Conservation (phyloP, 1,140 invertebrate genomes). For the Monomorium pharaonis region DNA sequence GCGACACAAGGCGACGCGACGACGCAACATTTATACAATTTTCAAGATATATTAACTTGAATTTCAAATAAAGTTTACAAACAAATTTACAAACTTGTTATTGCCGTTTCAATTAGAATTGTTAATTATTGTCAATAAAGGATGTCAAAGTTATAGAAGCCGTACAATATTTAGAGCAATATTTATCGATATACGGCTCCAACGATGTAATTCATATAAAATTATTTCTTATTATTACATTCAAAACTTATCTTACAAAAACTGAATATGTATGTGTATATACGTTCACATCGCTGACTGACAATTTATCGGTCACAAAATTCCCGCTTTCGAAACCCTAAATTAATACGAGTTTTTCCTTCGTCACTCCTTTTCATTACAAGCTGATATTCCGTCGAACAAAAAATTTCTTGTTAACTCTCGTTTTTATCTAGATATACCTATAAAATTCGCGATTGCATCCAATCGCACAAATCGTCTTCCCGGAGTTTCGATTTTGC, state of each 20-base stretch:
- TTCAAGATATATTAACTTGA: not conserved
- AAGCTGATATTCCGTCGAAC: not conserved
- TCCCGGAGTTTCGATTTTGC: slow-evolving; percentile 41
- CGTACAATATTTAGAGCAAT: not conserved
- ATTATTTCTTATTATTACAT: not conserved
- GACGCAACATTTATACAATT: slow-evolving; percentile 14
- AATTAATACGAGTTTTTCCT: not conserved
- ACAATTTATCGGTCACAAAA: not conserved
- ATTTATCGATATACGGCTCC: not conserved
- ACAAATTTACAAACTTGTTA: not conserved
- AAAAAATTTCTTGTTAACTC: slow-evolving; percentile 21
- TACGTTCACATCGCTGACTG: too few relatives aligned
- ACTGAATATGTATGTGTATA: too few relatives aligned
- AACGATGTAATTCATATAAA: not conserved
- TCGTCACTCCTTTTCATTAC: not conserved
- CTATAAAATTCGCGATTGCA: slow-evolving; percentile 12
- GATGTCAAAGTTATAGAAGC: not conserved
- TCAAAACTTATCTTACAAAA: not conserved
- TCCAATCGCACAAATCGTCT: slow-evolving; percentile 15
- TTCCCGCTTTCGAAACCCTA: not conserved
- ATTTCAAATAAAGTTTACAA: slow-evolving; percentile 15
- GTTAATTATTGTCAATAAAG: not conserved
- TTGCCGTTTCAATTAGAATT: not conserved
- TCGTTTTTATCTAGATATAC: not conserved
- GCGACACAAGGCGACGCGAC: not conserved